Evolutionary conservation across 1,140 invertebrate species (phyloP).

Genomic region (Drosophila mauritiana): DNA sequence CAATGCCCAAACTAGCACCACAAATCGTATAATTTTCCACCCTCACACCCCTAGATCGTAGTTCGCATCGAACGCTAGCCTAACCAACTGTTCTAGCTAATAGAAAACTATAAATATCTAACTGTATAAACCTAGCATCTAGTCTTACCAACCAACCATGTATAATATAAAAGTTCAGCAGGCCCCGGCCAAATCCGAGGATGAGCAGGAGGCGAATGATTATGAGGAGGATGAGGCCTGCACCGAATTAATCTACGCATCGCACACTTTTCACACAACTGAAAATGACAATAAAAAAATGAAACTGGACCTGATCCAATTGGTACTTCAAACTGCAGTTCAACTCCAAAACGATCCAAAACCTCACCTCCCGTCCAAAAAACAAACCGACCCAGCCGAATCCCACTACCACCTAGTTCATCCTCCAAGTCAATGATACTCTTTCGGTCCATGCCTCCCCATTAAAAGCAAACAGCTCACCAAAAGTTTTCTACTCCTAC

Average conservation of each 20-base stretch:
- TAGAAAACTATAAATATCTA: conserved; percentile 48
- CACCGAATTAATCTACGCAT: conserved; percentile 47
- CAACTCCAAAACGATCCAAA: conserved; percentile 44
- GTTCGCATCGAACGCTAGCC: conserved; percentile 36
- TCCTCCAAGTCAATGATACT: conserved; percentile 49
- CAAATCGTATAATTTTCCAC: conserved; percentile 32
- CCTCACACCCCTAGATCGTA: conserved; percentile 47
- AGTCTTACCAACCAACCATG: conserved; percentile 39
- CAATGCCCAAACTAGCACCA: conserved; percentile 38
- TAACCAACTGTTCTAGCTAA: conserved; percentile 47
- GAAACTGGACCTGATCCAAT: conserved; percentile 42
- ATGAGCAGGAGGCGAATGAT: conserved; percentile 47
- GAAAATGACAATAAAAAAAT: conserved; percentile 4
- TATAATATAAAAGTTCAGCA: conserved; percentile 46
- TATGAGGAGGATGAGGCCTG: conserved; percentile 24
- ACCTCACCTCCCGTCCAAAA: conserved; percentile 22
- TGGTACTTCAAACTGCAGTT: conserved; percentile 60
- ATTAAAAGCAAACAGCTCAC: conserved; percentile 42
- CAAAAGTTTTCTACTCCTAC: conserved; percentile 70
- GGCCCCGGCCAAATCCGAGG: conserved; percentile 18
- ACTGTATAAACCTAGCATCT: conserved; percentile 50
- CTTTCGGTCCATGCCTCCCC: conserved; percentile 68
- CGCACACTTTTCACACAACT: conserved; percentile 47
- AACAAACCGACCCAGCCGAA: conserved; percentile 27
- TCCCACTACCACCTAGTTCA: conserved; percentile 37